Base-by-base conservation (phyloP, 2,797 vertebrate genomes). In the Urophycis tenuis region DNA sequence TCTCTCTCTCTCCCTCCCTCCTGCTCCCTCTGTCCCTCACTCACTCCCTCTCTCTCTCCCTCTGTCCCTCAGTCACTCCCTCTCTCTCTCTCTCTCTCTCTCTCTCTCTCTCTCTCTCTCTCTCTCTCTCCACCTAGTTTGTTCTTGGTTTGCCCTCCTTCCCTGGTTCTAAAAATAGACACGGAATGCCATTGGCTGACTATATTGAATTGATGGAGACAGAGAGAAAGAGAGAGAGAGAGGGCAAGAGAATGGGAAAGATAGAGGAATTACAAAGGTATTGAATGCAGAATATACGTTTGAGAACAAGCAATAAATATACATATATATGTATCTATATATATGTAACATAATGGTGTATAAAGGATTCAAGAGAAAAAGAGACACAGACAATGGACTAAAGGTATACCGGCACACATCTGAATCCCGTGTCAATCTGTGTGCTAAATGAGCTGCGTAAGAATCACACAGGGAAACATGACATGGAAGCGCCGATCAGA, bases 101-200 rank as follows among this genome's bases (percentile, higher is more conserved):
- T 74, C 29, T 74, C 64, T 14, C 71, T 74, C 72, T 8, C 77
- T 64, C 39, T 34, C 70, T 71, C 72, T 45, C 77, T 71, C 73
- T 10, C 53, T 74, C 72, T 15, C 75, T 74, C 78, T 17, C 74
- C 25, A 71, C 3, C 71, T 85, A 82, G 80, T 88, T 87, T 88
- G 30, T 39, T 30, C 80, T 76, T 71, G 69, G 45, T 78, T 72
- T 72, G 87, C 88, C 89, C 90, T 90, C 89, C 89, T 91, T 91
- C 88, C 85, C 85, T 86, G 85, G 12, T 79, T 85, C 92, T 92
- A 93, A 92, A 93, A 89, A 93, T 92, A 93, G 91, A 88, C 79
- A 25, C 85, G 72, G 81, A 31, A 83, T 74, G 87, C 85, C 84
- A 86, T 84, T 87, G 89, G 87, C 74, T 71, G 72, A 82, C 84